These are phyloP conservation scores for Sinocyclocheilus grahami DNA, from an alignment of 2,113 vertebrate species.

Conservation along the genomic window DNA sequence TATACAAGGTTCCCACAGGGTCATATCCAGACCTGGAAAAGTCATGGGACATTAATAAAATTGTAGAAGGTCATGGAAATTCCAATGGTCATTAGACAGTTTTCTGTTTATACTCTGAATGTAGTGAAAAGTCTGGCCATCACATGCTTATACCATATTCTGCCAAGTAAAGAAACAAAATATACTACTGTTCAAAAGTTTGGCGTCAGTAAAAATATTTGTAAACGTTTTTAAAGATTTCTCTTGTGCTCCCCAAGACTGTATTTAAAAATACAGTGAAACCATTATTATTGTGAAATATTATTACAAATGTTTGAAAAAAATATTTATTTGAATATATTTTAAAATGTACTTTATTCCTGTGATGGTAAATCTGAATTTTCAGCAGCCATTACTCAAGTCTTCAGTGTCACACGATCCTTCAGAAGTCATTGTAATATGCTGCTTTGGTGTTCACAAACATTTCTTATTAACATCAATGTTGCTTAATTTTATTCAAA, in stretches of 20 bases:
- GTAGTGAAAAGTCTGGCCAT: background rate
- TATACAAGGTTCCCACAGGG: background rate
- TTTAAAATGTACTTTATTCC: background rate
- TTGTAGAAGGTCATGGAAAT: background rate
- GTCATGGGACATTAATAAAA: background rate
- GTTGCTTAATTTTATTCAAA: background rate
- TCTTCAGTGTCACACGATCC: background rate
- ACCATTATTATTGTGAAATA: background rate
- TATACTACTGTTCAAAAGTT: background rate
- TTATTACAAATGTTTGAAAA: background rate
- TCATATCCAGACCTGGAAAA: conserved; percentile 6
- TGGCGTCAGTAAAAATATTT: background rate
- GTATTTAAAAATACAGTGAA: background rate
- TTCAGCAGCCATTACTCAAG: background rate
- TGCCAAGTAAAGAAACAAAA: background rate
- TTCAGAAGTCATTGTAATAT: background rate
- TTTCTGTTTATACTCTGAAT: background rate
- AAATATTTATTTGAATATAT: background rate
- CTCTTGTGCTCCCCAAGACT: background rate
- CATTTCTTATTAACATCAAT: background rate
- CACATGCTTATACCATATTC: background rate
- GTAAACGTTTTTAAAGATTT: background rate
- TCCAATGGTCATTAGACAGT: background rate
- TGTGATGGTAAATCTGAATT: background rate
- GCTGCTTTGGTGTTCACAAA: background rate